Percentiles rank a stretch among this genome's conserved stretches.
These are phyloP conservation scores for Schizaphis graminum DNA, from an alignment of 2,888 invertebrate genomes.

Conservation along the genomic window DNA sequence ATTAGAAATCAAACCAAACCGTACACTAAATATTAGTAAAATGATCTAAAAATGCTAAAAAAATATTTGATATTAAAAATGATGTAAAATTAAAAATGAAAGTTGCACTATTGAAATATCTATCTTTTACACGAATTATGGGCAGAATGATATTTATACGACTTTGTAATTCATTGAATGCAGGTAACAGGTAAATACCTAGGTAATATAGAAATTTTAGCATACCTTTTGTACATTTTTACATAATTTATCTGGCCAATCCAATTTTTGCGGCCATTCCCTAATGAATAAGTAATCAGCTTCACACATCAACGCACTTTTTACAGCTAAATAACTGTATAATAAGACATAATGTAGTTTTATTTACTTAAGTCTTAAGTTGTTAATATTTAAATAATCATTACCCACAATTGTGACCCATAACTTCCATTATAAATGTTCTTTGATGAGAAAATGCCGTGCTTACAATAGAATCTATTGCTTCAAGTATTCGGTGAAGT, in stretches of 20 bases:
- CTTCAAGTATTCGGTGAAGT: slow-evolving; percentile 97
- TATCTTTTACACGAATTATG: not conserved
- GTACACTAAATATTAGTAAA: not conserved
- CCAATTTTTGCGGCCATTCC: slow-evolving; percentile 93
- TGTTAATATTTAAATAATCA: slow-evolving; percentile 66
- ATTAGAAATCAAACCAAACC: not conserved
- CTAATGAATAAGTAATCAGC: slow-evolving; percentile 99
- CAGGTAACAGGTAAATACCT: not conserved
- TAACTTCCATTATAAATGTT: slow-evolving; percentile 99
- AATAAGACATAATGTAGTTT: slow-evolving; percentile 68
- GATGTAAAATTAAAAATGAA: not conserved
- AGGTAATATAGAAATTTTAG: not conserved
- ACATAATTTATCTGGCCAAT: slow-evolving; percentile 95
- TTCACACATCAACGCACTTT: slow-evolving; percentile 95
- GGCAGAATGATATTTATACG: not conserved
- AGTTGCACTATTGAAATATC: not conserved
- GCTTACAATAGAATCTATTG: slow-evolving; percentile 96
- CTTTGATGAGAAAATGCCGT: slow-evolving; percentile 99
- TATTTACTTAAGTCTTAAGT: not conserved
- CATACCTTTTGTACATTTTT: slow-evolving; percentile 79
- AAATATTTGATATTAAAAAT: not conserved
- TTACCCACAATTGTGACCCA: slow-evolving; percentile 99
- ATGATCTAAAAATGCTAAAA: not conserved
- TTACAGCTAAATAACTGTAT: slow-evolving; percentile 96
- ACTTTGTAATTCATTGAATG: not conserved